Conservation (phyloP, 2,113 vertebrate species). For the Haplotaxodon microlepis region DNA sequence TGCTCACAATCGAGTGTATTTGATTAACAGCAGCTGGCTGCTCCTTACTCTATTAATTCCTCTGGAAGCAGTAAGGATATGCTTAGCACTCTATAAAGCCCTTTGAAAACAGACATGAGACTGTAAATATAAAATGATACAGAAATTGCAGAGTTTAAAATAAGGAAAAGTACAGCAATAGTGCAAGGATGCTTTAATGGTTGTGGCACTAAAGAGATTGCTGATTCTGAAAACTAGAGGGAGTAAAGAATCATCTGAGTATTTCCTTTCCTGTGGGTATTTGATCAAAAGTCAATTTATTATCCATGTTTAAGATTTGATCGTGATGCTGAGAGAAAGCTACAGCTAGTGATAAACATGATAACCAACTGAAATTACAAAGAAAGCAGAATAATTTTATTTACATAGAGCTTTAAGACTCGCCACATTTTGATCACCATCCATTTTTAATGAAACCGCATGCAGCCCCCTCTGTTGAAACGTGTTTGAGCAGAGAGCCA, state of each 20-base stretch:
- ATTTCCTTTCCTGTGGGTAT: neutral
- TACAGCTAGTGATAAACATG: neutral
- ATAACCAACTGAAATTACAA: neutral
- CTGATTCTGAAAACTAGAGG: neutral
- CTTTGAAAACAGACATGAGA: neutral
- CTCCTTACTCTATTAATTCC: neutral
- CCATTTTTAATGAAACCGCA: conserved; percentile 52
- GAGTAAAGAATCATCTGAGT: neutral
- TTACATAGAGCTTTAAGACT: conserved; percentile 24
- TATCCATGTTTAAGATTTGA: neutral
- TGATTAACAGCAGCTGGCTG: neutral
- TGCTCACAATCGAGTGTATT: neutral
- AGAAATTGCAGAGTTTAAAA: neutral
- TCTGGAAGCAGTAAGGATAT: neutral
- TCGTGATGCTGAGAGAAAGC: neutral
- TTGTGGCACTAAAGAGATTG: neutral
- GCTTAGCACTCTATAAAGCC: neutral
- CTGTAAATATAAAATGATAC: neutral
- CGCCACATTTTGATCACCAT: conserved; percentile 38
- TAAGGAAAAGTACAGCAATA: neutral
- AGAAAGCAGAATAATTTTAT: neutral
- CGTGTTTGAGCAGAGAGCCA: neutral
- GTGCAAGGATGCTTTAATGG: neutral
- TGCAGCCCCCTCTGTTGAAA: conserved; percentile 12
- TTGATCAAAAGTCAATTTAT: neutral